phyloP scores from a whole-genome alignment of 92 coral and sea anemone species.

The Epizoanthus stellaris region DNA sequence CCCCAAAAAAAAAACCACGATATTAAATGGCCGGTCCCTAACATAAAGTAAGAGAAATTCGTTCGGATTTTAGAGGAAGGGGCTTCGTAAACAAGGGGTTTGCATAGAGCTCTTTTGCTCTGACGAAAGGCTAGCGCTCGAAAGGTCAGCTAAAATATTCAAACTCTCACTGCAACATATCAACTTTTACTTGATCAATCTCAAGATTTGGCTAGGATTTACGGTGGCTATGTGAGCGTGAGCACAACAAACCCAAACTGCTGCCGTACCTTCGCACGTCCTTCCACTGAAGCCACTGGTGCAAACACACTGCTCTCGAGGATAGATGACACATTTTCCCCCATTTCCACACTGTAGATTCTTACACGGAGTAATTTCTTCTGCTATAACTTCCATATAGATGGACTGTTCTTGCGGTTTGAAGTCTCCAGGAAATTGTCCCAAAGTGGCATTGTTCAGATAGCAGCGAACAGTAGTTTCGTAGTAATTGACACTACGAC shows the following conservation, averaged over 20 bases:
- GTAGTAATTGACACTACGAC: slow-evolving; percentile 22
- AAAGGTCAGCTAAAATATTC: no score
- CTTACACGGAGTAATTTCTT: neutral
- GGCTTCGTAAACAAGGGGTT: no score
- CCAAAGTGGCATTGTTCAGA: slow-evolving; percentile 29
- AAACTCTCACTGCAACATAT: no score
- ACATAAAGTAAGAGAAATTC: no score
- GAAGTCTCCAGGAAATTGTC: slow-evolving; percentile 22
- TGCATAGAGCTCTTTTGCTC: no score
- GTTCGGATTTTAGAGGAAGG: no score
- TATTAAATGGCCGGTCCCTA: no score
- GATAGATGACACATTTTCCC: slow-evolving; percentile 14
- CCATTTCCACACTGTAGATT: slow-evolving; percentile 10
- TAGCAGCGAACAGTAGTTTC: neutral
- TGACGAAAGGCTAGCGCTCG: no score
- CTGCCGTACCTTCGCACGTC: slow-evolving; percentile 11
- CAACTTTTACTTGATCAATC: no score
- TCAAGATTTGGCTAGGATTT: no score
- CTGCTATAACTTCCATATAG: slow-evolving; percentile 10
- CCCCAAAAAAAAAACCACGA: no score
- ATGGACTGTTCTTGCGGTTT: neutral
- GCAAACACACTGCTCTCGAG: slow-evolving; percentile 11
- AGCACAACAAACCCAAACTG: neutral
- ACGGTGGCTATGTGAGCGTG: no score
- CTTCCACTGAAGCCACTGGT: slow-evolving; percentile 4